These are phyloP conservation scores for Albula glossodonta DNA, from an alignment of 2,113 vertebrate species.

Conservation along the genomic window DNA sequence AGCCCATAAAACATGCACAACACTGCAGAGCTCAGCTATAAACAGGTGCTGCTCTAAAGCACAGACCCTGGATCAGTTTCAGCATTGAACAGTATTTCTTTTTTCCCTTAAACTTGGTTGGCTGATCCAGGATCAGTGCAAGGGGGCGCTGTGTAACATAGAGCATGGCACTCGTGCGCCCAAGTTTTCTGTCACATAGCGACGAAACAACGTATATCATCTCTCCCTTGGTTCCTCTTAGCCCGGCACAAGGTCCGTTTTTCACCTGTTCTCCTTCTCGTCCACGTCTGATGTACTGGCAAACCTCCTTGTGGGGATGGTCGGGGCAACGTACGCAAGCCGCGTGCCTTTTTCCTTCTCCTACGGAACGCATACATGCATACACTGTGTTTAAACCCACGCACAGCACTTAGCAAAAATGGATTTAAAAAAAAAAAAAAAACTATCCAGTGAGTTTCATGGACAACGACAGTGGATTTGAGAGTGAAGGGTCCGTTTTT, in stretches of 20 bases:
- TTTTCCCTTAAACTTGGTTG: not conserved
- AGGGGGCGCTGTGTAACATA: not conserved
- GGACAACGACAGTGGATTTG: not conserved
- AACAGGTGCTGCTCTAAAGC: constrained; percentile 37
- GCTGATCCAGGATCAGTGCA: constrained; percentile 19
- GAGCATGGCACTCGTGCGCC: no score
- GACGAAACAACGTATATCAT: no score
- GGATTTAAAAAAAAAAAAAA: no score
- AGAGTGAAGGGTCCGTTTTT: not conserved
- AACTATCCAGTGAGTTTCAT: not conserved
- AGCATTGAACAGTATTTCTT: not conserved
- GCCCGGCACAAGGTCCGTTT: not conserved
- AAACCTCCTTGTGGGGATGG: constrained; percentile 86
- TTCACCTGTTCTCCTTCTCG: constrained; percentile 96
- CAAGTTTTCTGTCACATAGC: not conserved
- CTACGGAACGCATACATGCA: constrained; percentile 56
- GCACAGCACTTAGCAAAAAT: not conserved
- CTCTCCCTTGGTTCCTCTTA: not conserved
- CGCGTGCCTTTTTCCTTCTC: constrained; percentile 92
- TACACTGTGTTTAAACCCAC: not conserved
- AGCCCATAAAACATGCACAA: constrained; percentile 49
- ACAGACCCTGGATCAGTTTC: not conserved
- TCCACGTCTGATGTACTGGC: constrained; percentile 94
- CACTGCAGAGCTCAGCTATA: constrained; percentile 47
- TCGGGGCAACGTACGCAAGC: constrained; percentile 91